phyloP scores from a whole-genome alignment of 2,888 invertebrate species.

The Dicycla oo region DNA sequence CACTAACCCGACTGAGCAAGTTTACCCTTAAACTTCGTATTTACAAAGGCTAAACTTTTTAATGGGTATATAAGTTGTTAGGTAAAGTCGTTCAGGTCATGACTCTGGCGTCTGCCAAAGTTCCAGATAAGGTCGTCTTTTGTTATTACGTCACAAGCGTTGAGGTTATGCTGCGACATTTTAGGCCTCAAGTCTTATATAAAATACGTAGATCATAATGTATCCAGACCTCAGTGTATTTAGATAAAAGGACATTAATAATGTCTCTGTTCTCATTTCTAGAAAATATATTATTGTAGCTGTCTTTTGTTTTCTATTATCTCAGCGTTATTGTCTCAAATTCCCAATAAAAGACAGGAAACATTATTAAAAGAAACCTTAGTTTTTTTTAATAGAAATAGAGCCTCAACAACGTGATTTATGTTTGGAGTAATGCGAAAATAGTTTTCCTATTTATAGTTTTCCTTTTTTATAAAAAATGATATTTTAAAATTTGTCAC shows the following conservation, averaged over 20 bases:
- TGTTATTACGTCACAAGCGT: slow-evolving; percentile 40
- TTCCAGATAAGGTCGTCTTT: slow-evolving; percentile 42
- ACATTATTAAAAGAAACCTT: slow-evolving; percentile 11
- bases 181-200: neutral
- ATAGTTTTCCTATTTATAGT: slow-evolving; percentile 19
- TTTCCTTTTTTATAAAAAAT: slow-evolving; percentile 9
- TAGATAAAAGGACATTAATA: slow-evolving; percentile 4
- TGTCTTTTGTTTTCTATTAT: slow-evolving; percentile 28
- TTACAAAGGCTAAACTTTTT: slow-evolving; percentile 70
- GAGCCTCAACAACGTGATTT: slow-evolving; percentile 15
- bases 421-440: slow-evolving; percentile 22
- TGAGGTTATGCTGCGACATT: slow-evolving; percentile 23
- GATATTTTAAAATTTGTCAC: slow-evolving; percentile 16
- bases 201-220: neutral
- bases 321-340: slow-evolving; percentile 1
- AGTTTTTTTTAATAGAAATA: slow-evolving; percentile 23
- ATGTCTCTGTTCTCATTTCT: neutral
- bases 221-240: neutral
- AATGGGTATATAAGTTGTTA: slow-evolving; percentile 64
- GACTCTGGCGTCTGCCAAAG: slow-evolving; percentile 39
- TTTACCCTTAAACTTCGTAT: slow-evolving; percentile 63
- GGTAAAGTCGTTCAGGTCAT: slow-evolving; percentile 51
- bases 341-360: slow-evolving; percentile 8
- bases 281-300: slow-evolving; percentile 8
- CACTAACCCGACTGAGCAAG: slow-evolving; percentile 54